Conservation (phyloP, 2,113 vertebrate genomes). For the Garra rufa region DNA sequence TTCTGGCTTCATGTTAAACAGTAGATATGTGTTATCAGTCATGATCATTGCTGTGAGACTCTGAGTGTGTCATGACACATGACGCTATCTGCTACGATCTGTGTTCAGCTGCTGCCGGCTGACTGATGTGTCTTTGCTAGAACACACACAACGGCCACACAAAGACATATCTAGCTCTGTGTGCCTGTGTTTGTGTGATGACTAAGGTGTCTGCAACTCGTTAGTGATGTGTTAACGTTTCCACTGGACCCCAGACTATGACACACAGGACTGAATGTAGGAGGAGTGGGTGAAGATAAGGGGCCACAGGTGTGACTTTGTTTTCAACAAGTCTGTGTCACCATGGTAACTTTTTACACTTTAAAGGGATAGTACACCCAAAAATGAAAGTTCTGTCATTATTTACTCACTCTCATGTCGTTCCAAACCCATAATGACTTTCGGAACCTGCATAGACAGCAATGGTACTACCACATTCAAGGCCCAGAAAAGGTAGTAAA, state of each 20-base stretch:
- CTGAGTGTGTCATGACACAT: slow-evolving; percentile 14
- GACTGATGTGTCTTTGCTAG: slow-evolving; percentile 40
- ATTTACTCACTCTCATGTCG: too few relatives aligned
- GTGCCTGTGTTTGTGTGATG: slow-evolving; percentile 35
- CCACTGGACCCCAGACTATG: slow-evolving; percentile 9
- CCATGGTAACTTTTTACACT: background rate
- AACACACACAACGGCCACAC: slow-evolving; percentile 48
- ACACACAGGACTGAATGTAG: slow-evolving; percentile 15
- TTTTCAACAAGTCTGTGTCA: background rate
- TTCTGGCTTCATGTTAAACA: slow-evolving; percentile 5
- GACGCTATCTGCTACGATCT: slow-evolving; percentile 42
- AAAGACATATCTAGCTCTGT: slow-evolving; percentile 59
- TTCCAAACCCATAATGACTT: too few relatives aligned
- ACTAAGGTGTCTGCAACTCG: slow-evolving; percentile 33
- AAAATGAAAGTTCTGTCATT: too few relatives aligned
- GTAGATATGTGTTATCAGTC: slow-evolving; percentile 33
- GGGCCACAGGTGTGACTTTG: background rate
- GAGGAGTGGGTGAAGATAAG: background rate
- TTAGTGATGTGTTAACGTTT: slow-evolving; percentile 24
- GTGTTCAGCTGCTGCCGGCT: slow-evolving; percentile 53
- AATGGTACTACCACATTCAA: too few relatives aligned
- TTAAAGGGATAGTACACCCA: background rate
- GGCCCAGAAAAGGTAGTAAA: background rate
- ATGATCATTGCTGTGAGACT: background rate
- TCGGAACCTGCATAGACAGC: too few relatives aligned